Evolutionary conservation across 2,113 vertebrate genomes (phyloP), one percentile per base, ranked within the genome.

Genomic region (Corythaeola cristata): DNA sequence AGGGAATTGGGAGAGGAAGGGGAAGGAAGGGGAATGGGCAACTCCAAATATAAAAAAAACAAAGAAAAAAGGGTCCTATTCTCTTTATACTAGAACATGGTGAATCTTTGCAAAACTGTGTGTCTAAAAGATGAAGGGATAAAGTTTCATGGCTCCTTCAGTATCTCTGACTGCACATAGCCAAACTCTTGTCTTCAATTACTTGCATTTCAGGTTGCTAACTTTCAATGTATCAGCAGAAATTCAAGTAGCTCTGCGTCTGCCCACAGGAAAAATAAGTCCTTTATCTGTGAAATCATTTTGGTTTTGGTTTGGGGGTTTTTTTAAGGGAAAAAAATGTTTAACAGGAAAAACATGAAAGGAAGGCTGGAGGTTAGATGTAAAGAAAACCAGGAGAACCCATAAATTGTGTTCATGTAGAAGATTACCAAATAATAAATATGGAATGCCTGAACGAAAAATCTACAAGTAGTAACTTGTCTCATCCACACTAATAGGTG

Each of bases 241-340:
- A 60, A 7, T n/a, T 33, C 20, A 53, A 55, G 35, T 37, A 85
- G 6, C 3, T 35, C 12, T 50, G 7, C 18, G 67, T 52, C 41
- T 88, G 27, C 6, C 22, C 26, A 32, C 3, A 35, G 4, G 14
- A 55, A 37, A 72, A 71, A 23, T 8, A 44, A 11, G 3, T 32
- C 6, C 3, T 73, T 68, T 49, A 49, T 28, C 15, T 53, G 12
- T 53, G 32, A 60, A 41, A 15, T 23, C 2, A 6, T 23, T 59
- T 55, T 69, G 2, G 17, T 0, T 62, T 81, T 64, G 30, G 5
- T 4, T 71, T 56, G 5, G 8, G 11, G 0, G 4, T 12, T 30
- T 24, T 5, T 41, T 47, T 30, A 18, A 30, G 11, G 27, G 2
- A 32, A 37, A 81, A n/a, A 47, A 71, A 22, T 10, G 1, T 63